phyloP scores from a whole-genome alignment of 2,888 invertebrate genomes.

The Lissonota sp. region DNA sequence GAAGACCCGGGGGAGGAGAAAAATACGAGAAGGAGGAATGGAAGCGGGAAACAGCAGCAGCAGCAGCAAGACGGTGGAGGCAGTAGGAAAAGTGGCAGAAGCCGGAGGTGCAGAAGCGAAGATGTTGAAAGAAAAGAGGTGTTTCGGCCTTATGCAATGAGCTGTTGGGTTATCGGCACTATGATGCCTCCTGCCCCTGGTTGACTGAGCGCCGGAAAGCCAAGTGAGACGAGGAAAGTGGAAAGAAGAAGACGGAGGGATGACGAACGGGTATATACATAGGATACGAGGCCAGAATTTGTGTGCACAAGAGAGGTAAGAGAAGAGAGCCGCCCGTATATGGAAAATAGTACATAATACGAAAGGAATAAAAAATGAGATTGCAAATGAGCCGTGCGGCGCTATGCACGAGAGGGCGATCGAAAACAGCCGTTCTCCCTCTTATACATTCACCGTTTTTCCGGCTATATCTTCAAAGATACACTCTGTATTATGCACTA shows the following conservation, averaged over 20 bases:
- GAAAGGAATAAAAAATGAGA: constrained; percentile 69
- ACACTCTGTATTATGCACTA: neutral
- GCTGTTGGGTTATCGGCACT: constrained; percentile 59
- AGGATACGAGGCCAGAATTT: constrained; percentile 26
- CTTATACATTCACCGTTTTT: constrained; percentile 25
- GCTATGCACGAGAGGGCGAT: constrained; percentile 61
- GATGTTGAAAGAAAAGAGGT: constrained; percentile 28
- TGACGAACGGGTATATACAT: constrained; percentile 18
- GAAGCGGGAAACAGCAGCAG: constrained; percentile 24
- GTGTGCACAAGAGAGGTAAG: constrained; percentile 37
- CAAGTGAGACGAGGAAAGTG: constrained; percentile 38
- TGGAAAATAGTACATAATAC: constrained; percentile 60
- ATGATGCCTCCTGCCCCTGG: constrained; percentile 37
- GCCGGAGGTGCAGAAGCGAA: constrained; percentile 55
- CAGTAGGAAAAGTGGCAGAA: constrained; percentile 35
- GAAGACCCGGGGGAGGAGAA: constrained; percentile 46
- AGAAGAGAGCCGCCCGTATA: constrained; percentile 26
- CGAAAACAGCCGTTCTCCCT: constrained; percentile 65
- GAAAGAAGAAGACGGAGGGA: constrained; percentile 32
- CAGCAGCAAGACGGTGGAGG: constrained; percentile 10
- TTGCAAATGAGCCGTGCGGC: constrained; percentile 69
- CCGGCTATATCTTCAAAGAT: neutral
- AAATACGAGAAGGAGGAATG: constrained; percentile 46
- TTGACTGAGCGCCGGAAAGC: constrained; percentile 30
- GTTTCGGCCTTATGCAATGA: constrained; percentile 26